phyloP scores from a whole-genome alignment of 1,140 invertebrate genomes.

The Neodiprion virginianus region DNA sequence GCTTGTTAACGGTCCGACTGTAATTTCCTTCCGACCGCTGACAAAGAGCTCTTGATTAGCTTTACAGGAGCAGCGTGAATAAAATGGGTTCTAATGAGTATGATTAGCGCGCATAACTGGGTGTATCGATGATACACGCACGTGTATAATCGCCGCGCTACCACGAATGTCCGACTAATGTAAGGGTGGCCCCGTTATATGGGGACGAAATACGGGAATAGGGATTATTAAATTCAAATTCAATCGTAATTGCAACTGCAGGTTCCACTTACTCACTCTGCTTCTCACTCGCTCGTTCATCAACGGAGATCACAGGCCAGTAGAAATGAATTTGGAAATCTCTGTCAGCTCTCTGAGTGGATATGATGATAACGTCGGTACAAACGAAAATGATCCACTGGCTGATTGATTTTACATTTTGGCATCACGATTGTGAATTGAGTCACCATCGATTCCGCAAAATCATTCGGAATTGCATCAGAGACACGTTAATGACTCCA shows the following conservation, averaged over 20 bases:
- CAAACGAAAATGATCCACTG: too few relatives aligned
- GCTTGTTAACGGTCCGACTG: background rate
- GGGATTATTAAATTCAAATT: constrained; percentile 6
- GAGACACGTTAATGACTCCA: too few relatives aligned
- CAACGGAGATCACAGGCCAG: background rate
- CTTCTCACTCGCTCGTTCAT: background rate
- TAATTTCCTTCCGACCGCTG: background rate
- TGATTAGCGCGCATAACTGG: background rate
- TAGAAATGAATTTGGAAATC: too few relatives aligned
- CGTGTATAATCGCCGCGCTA: background rate
- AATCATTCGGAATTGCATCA: too few relatives aligned
- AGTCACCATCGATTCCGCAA: too few relatives aligned
- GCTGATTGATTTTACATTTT: too few relatives aligned
- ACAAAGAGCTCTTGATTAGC: background rate
- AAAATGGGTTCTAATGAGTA: constrained; percentile 3
- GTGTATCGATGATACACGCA: background rate
- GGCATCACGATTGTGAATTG: too few relatives aligned
- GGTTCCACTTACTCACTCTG: background rate
- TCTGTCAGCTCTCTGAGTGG: too few relatives aligned
- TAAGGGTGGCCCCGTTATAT: background rate
- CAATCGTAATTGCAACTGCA: constrained; percentile 2
- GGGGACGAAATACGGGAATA: background rate
- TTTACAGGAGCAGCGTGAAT: background rate
- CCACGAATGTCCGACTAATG: background rate
- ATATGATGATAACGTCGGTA: too few relatives aligned